phyloP scores from a whole-genome alignment of 2,888 invertebrate genomes.

The Tiliacea citrago region DNA sequence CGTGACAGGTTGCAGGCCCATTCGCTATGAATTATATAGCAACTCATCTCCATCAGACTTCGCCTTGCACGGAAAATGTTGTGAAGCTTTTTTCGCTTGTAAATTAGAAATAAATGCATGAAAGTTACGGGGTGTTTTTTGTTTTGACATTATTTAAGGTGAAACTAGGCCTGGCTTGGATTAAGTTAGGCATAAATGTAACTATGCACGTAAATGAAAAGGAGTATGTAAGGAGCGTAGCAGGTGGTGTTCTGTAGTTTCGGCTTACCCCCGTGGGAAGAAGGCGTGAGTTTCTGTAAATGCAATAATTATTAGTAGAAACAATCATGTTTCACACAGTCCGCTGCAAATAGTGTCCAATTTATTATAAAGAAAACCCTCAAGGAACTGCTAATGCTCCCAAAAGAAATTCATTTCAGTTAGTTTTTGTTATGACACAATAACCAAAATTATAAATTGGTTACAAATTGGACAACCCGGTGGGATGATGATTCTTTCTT shows the following conservation, averaged over 20 bases:
- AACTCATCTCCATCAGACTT: conserved; percentile 60
- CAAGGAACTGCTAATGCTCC: background rate
- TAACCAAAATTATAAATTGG: background rate
- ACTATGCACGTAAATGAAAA: no score
- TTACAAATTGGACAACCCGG: background rate
- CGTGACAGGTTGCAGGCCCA: conserved; percentile 64
- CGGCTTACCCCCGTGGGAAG: no score
- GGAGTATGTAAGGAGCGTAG: no score
- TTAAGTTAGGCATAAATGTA: background rate
- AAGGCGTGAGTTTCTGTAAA: no score
- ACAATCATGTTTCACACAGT: background rate
- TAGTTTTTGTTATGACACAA: background rate
- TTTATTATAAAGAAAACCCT: background rate
- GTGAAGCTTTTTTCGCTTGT: conserved; percentile 25
- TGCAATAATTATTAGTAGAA: background rate
- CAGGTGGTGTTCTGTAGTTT: no score
- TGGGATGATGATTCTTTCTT: background rate
- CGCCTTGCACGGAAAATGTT: conserved; percentile 35
- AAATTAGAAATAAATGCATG: conserved; percentile 48
- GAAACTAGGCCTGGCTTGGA: background rate
- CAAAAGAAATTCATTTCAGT: background rate
- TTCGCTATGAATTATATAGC: conserved; percentile 63
- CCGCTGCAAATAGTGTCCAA: background rate
- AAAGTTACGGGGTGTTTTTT: conserved; percentile 11
- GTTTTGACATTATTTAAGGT: accelerated